A percentile compares a stretch with the other conserved stretches of the same genome.
Conservation (phyloP, 2,797 vertebrate species). For the Phrynocephalus vlangalii region DNA sequence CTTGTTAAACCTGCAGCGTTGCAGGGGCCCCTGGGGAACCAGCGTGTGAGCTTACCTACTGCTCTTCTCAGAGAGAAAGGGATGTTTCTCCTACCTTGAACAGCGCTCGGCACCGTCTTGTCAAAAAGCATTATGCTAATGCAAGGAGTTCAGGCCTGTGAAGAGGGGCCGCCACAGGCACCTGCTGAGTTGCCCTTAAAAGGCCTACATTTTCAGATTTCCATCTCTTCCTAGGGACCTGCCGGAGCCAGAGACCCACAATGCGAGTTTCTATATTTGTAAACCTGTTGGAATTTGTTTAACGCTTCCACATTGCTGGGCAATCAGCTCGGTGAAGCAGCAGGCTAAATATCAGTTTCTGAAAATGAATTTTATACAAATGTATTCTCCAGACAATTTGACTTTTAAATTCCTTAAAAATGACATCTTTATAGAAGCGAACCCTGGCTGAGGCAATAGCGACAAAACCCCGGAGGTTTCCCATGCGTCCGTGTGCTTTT, state of each 20-base stretch:
- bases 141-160: conserved; percentile 66
- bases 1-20: too few relatives aligned
- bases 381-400: conserved; percentile 79
- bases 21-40: neutral
- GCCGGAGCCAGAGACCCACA: conserved; percentile 69
- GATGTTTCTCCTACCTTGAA: neutral
- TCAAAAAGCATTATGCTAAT: conserved; percentile 10
- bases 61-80: neutral
- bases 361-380: conserved; percentile 79
- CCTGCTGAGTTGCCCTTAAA: conserved; percentile 67
- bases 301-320: conserved; percentile 72
- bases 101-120: neutral
- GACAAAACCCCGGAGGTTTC: conserved; percentile 67
- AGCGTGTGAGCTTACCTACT: neutral
- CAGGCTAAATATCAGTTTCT: conserved; percentile 76
- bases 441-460: conserved; percentile 64
- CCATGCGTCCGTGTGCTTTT: conserved; percentile 65
- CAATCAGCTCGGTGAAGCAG: conserved; percentile 73
- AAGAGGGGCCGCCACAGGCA: conserved; percentile 60
- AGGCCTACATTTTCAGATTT: conserved; percentile 72
- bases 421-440: conserved; percentile 74
- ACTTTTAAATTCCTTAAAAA: conserved; percentile 79
- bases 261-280: conserved; percentile 77
- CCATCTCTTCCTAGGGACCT: conserved; percentile 75
- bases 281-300: conserved; percentile 74